Evolutionary conservation across 2,888 invertebrate species (phyloP).

Genomic region (Sminthurides aquaticus): DNA sequence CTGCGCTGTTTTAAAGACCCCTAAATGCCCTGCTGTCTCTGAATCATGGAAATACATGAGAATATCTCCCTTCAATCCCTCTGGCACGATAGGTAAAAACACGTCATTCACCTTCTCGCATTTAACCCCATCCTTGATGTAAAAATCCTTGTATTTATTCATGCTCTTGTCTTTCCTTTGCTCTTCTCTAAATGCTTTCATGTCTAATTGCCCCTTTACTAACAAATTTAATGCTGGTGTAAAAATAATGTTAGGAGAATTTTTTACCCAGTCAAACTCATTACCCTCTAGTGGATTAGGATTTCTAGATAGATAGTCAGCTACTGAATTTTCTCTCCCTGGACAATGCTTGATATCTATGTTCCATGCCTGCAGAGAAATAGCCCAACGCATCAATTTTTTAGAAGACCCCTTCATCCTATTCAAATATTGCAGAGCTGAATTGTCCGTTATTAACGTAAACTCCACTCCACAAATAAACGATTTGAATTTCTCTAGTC

Average conservation of each 20-base stretch:
- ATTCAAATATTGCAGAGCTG: slow-evolving; percentile 20
- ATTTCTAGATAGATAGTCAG: slow-evolving; percentile 21
- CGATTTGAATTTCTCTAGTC: slow-evolving; percentile 32
- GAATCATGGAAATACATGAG: no score
- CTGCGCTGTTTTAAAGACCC: slow-evolving; percentile 24
- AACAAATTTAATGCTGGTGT: no score
- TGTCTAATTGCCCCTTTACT: no score
- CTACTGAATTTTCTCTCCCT: slow-evolving; percentile 17
- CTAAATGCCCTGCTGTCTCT: slow-evolving; percentile 27
- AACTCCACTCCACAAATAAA: slow-evolving; percentile 36
- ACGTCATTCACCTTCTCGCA: no score
- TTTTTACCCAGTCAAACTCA: not conserved
- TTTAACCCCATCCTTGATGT: no score
- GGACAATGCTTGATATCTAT: slow-evolving; percentile 19
- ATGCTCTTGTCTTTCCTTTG: no score
- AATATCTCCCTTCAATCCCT: no score
- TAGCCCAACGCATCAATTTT: slow-evolving; percentile 20
- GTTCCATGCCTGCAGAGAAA: slow-evolving; percentile 18
- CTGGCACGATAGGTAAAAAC: no score
- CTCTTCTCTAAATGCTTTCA: no score
- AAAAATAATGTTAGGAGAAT: no score
- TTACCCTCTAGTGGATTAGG: slow-evolving; percentile 4
- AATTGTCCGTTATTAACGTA: slow-evolving; percentile 35
- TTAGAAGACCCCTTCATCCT: slow-evolving; percentile 11
- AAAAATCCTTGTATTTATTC: no score